Evolutionary conservation across 2,888 invertebrate genomes (phyloP), one percentile per base, ranked within the genome.

Genomic region (Orgyia antiqua): DNA sequence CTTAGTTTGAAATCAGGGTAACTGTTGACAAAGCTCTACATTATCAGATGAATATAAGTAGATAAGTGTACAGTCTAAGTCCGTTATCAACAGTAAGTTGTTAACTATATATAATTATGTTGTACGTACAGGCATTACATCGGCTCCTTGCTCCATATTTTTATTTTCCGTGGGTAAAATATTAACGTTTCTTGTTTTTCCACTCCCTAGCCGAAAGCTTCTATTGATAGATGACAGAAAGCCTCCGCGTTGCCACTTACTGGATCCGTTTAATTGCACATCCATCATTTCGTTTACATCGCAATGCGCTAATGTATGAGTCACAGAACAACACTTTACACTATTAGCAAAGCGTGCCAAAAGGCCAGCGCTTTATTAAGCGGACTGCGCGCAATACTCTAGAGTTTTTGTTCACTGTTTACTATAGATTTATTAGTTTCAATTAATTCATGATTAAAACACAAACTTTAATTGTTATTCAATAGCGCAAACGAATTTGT

Each of bases 241-340:
- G 38, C 86, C 82, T 48, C 80, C 80, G 41, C 79, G 74, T 58
- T 76, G 74, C 80, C 79, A 78, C 69, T 80, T 83, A 64, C 54
- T 68, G 41, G 78, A 65, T 55, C 78, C 78, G 57, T 60, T 69
- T 45, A 68, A 52, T 64, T 73, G 73, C 64, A 76, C 73, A 66
- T 82, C 79, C 80, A 79, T 83, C 67, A 69, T 78, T 56, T 66
- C 67, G 72, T 61, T 77, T 63, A 74, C 80, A 80, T 79, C 63
- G 70, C 77, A 68, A 56, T 56, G 56, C 48, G 58, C 56, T 58
- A 15, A 4, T 4, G 15, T 15, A 61, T 80, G 80, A 82, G 59
- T 82, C 82, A 80, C 62, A 50, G 56, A 54, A 63, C 50, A 68
- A 51, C 68, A 62, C 60, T 64, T 64, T 51, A 55, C 67, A 65